Evolutionary conservation across 2,113 vertebrate genomes (phyloP).

Genomic region (Ammospiza caudacuta): DNA sequence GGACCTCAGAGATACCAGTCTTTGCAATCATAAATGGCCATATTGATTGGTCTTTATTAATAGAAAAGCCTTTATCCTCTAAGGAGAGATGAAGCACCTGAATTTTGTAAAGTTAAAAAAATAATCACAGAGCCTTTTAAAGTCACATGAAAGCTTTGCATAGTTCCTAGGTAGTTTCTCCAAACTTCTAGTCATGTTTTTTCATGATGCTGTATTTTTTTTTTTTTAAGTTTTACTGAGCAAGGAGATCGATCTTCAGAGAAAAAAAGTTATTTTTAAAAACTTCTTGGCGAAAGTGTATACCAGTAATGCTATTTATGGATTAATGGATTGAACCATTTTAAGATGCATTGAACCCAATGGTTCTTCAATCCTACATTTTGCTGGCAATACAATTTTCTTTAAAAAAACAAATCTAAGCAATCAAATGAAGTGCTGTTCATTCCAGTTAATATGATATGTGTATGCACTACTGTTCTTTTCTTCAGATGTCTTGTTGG

Average conservation of each 20-base stretch:
- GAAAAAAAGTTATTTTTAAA: not conserved
- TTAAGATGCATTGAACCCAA: not conserved
- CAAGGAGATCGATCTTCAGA: not conserved
- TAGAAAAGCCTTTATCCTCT: not conserved
- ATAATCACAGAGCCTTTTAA: not conserved
- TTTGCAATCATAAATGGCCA: not conserved
- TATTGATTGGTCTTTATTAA: constrained; percentile 24
- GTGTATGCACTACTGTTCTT: not conserved
- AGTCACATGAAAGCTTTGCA: not conserved
- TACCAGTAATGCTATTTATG: not conserved
- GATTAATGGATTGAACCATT: not conserved
- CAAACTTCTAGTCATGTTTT: not conserved
- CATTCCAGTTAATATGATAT: not conserved
- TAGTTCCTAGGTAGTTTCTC: not conserved
- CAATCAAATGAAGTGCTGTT: not conserved
- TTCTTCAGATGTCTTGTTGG: not conserved
- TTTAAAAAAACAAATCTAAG: not conserved
- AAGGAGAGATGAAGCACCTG: not conserved
- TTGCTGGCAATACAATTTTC: not conserved
- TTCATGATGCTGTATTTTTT: not conserved
- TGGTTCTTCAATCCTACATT: not conserved
- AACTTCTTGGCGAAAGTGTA: not conserved
- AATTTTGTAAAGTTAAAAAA: not conserved
- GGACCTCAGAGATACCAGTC: not conserved
- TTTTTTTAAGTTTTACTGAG: not conserved